A percentile compares a stretch with the other conserved stretches of the same genome.
Conservation (phyloP, 2,797 vertebrate species). For the Eurystomus glaucurus region DNA sequence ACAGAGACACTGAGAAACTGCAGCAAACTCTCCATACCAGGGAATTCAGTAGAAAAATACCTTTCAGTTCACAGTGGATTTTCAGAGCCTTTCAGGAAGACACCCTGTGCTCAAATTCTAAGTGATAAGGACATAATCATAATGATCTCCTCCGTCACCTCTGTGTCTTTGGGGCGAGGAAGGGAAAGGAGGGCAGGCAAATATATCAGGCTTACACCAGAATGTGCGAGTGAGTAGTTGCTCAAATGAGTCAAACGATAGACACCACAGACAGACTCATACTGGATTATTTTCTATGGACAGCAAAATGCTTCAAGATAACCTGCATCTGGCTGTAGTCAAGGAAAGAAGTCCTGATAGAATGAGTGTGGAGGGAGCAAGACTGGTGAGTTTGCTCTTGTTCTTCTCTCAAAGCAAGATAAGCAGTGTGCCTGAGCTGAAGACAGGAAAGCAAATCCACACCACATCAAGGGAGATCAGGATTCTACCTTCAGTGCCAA, state of each 20-base stretch:
- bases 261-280: conserved; percentile 21
- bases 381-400: conserved; percentile 58
- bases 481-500: conserved; percentile 14
- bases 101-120: conserved; percentile 25
- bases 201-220: background rate
- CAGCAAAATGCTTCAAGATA: conserved; percentile 51
- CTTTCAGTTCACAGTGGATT: conserved; percentile 32
- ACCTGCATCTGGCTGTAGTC: conserved; percentile 8
- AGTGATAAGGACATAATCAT: conserved; percentile 19
- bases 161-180: background rate
- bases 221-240: background rate
- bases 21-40: background rate
- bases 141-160: conserved; percentile 15
- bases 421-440: conserved; percentile 47
- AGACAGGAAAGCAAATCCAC: conserved; percentile 60
- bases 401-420: conserved; percentile 55
- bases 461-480: conserved; percentile 24
- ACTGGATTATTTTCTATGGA: conserved; percentile 2
- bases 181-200: conserved; percentile 16
- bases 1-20: background rate
- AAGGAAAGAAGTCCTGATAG: conserved; percentile 45
- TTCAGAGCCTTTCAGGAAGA: conserved; percentile 57
- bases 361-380: conserved; percentile 8
- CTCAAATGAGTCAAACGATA: conserved; percentile 43
- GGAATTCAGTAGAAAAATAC: conserved; percentile 13